These are phyloP conservation scores for Cephus pulcher DNA, from an alignment of 2,888 invertebrate species.

Conservation along the genomic window DNA sequence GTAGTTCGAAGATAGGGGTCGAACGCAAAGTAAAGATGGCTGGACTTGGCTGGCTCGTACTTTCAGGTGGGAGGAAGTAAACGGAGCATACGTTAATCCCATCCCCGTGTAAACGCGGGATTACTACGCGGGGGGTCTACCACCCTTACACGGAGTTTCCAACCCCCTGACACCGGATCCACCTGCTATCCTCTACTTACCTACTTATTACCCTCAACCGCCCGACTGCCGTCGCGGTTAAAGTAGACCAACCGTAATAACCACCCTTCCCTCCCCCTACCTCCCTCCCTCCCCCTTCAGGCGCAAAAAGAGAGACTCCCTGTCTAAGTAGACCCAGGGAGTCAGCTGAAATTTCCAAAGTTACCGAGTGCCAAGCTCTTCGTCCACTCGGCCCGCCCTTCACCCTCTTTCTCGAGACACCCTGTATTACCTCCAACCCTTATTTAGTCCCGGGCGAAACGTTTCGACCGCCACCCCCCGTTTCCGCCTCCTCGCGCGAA, in stretches of 20 bases:
- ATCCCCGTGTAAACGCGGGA: slow-evolving; percentile 36
- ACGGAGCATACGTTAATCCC: slow-evolving; percentile 36
- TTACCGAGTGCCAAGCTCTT: not conserved
- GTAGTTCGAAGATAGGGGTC: not conserved
- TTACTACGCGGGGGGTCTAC: slow-evolving; percentile 31
- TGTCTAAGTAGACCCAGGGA: not conserved
- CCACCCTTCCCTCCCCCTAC: not conserved
- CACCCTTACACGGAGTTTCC: slow-evolving; percentile 23
- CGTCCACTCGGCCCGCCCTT: not conserved
- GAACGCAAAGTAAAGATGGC: not conserved
- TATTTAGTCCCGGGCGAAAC: not conserved
- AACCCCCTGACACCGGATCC: slow-evolving; percentile 13
- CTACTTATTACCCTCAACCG: slow-evolving; percentile 20
- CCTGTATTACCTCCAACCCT: not conserved
- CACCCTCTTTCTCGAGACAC: not conserved
- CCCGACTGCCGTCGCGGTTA: not conserved
- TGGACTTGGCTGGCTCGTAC: not conserved
- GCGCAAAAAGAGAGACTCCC: not conserved
- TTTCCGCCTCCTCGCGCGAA: not conserved
- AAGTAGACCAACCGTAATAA: not conserved
- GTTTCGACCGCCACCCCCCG: not conserved
- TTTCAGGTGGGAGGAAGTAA: not conserved
- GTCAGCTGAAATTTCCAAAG: not conserved
- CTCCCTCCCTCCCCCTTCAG: accelerated
- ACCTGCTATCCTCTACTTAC: slow-evolving; percentile 24